Evolutionary conservation across 2,113 vertebrate species (phyloP).

Genomic region (Crotalus horridus): DNA sequence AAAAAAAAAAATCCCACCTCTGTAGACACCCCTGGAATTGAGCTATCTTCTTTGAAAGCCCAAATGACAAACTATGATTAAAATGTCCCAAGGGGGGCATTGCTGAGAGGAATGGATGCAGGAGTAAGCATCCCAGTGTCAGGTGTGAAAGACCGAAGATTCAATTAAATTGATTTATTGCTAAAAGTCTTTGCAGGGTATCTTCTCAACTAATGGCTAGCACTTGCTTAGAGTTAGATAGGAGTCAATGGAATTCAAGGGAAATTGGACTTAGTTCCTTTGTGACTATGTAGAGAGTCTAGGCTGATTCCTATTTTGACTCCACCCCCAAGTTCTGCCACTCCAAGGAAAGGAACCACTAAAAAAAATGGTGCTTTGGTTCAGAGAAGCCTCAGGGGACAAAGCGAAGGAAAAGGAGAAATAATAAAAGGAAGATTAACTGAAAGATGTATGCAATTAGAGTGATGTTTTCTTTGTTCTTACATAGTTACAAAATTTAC

Average conservation of each 20-base stretch:
- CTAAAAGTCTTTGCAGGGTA: no score
- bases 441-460: not conserved
- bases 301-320: not conserved
- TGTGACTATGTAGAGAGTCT: no score
- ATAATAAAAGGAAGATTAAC: not conserved
- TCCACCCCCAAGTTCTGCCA: not conserved
- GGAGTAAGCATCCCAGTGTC: not conserved
- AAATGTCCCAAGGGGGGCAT: not conserved
- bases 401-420: not conserved
- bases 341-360: not conserved
- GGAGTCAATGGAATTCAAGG: no score
- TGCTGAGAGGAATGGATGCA: not conserved
- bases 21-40: not conserved
- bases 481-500: not conserved
- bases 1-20: not conserved
- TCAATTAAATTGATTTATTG: no score
- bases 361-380: not conserved
- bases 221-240: not conserved
- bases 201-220: not conserved
- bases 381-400: not conserved
- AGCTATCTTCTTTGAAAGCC: not conserved
- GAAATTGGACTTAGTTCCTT: no score
- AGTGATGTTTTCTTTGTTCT: not conserved
- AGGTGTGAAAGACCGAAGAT: not conserved
- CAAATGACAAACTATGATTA: not conserved